Evolutionary conservation across 2,888 invertebrate species (phyloP).

Genomic region (Scaptomyza parva): DNA sequence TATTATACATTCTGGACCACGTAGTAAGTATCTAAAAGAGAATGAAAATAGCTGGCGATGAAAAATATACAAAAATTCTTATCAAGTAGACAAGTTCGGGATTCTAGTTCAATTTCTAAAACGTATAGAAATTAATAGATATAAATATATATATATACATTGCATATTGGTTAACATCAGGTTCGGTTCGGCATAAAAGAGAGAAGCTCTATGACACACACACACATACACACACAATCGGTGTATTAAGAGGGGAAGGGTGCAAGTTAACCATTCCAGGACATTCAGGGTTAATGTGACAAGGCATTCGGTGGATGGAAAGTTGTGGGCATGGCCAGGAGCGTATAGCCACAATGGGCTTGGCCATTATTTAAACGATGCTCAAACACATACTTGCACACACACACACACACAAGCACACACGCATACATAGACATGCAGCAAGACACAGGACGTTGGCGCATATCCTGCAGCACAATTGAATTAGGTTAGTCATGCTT

Average conservation of each 20-base stretch:
- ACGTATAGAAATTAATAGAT: too few relatives aligned
- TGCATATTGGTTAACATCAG: background rate
- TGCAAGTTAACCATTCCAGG: constrained; percentile 26
- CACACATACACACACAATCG: background rate
- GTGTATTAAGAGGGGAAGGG: background rate
- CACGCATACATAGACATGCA: background rate
- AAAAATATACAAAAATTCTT: too few relatives aligned
- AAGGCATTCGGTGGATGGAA: constrained; percentile 33
- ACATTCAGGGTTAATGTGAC: constrained; percentile 58
- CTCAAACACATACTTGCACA: constrained; percentile 17
- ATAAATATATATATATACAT: too few relatives aligned
- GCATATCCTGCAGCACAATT: constrained; percentile 80
- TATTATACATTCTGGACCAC: too few relatives aligned
- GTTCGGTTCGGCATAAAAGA: background rate
- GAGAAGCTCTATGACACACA: constrained; percentile 6
- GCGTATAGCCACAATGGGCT: constrained; percentile 56
- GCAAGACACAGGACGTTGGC: constrained; percentile 42
- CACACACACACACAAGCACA: constrained; percentile 7
- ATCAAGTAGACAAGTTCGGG: too few relatives aligned
- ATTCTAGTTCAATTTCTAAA: too few relatives aligned
- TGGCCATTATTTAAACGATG: constrained; percentile 69
- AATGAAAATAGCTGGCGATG: too few relatives aligned
- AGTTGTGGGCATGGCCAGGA: constrained; percentile 42
- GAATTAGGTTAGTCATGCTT: constrained; percentile 80
- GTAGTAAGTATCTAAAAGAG: too few relatives aligned